Percentiles rank a stretch among this genome's conserved stretches.
phyloP scores from a whole-genome alignment of 2,888 invertebrate genomes.

The Caenorhabditis becei region DNA sequence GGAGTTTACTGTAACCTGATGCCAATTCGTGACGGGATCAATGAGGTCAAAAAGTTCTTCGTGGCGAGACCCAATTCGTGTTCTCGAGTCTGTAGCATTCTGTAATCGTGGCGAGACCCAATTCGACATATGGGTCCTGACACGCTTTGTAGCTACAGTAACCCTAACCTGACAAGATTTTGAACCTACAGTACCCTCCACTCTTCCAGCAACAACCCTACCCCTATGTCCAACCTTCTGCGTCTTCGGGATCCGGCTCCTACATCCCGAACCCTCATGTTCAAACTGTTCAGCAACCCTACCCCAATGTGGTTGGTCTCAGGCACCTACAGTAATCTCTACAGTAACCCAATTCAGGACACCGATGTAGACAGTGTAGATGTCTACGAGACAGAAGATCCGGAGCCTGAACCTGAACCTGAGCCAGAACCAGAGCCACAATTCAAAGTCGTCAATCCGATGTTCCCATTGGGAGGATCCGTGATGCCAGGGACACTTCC shows the following conservation, averaged over 20 bases:
- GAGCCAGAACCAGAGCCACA: conserved; percentile 19
- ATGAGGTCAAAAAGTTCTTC: no score
- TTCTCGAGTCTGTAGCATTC: no score
- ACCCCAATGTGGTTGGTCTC: conserved; percentile 44
- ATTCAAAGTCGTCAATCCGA: conserved; percentile 60
- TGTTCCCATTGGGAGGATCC: conserved; percentile 24
- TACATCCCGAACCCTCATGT: conserved; percentile 32
- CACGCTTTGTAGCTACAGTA: no score
- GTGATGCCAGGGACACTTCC: conserved; percentile 41
- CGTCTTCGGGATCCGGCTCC: conserved; percentile 56
- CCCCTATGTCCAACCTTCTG: conserved; percentile 55
- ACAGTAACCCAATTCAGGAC: conserved; percentile 11
- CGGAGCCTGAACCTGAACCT: neutral
- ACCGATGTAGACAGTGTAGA: conserved; percentile 46
- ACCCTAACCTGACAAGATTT: no score
- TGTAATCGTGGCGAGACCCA: no score
- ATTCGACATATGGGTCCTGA: no score
- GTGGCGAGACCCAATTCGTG: no score
- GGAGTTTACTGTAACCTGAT: no score
- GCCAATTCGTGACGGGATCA: no score
- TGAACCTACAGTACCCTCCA: no score
- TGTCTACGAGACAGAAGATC: conserved; percentile 43
- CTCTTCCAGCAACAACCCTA: conserved; percentile 38
- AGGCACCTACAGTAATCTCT: neutral
- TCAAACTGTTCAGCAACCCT: conserved; percentile 47